phyloP scores from a whole-genome alignment of 2,888 invertebrate genomes.

The Ditula angustiorana region DNA sequence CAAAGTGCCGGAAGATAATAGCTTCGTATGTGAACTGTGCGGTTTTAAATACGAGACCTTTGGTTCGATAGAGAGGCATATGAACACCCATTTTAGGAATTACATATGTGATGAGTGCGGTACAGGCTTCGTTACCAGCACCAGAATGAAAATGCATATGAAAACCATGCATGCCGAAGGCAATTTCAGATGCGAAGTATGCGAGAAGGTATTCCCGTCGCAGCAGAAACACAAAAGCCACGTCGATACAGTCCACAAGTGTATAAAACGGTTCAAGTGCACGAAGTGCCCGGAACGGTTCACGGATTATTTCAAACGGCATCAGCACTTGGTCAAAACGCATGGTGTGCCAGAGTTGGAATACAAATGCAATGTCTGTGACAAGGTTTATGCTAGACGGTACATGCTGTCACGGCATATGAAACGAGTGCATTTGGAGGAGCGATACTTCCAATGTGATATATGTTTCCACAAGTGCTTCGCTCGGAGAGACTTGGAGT shows the following conservation, averaged over 20 bases:
- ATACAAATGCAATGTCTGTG: conserved; percentile 50
- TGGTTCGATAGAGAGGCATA: conserved; percentile 46
- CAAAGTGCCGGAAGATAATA: conserved; percentile 45
- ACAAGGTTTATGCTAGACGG: conserved; percentile 52
- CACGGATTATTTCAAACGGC: conserved; percentile 55
- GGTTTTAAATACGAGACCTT: conserved; percentile 44
- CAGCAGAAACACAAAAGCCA: conserved; percentile 52
- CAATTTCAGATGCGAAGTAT: conserved; percentile 48
- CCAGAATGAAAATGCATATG: conserved; percentile 64
- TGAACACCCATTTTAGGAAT: conserved; percentile 49
- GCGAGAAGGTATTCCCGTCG: conserved; percentile 55
- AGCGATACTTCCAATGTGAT: conserved; percentile 58
- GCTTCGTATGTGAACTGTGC: conserved; percentile 52
- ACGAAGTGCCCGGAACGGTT: conserved; percentile 55
- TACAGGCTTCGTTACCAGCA: conserved; percentile 63
- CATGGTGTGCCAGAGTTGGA: conserved; percentile 48
- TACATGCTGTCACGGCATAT: conserved; percentile 65
- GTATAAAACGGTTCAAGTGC: conserved; percentile 55
- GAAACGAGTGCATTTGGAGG: conserved; percentile 69
- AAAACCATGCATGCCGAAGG: conserved; percentile 46
- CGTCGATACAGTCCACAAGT: conserved; percentile 52
- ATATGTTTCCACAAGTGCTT: conserved; percentile 67
- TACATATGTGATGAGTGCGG: conserved; percentile 52
- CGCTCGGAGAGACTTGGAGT: conserved; percentile 51
- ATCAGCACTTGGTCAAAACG: conserved; percentile 53